These are phyloP conservation scores for Drosophila lowei DNA, from an alignment of 1,140 invertebrate genomes.

Conservation along the genomic window DNA sequence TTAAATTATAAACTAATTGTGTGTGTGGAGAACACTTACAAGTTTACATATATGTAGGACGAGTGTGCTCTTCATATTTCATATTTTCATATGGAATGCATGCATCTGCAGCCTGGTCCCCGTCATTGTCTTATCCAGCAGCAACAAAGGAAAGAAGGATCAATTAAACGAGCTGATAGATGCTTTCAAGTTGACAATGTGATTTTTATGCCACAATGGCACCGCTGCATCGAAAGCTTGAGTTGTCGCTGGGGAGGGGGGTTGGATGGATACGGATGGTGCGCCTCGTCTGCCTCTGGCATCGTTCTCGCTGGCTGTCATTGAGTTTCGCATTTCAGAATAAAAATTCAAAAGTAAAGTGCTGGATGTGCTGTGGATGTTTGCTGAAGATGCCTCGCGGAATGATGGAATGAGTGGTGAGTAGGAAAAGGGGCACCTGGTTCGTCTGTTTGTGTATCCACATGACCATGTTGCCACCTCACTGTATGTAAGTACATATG, in stretches of 20 bases:
- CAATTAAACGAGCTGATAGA: conserved; percentile 69
- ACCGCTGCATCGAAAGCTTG: conserved; percentile 21
- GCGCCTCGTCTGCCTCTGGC: conserved; percentile 10
- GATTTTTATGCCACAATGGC: conserved; percentile 60
- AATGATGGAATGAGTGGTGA: too few relatives aligned
- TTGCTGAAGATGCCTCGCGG: conserved; percentile 13
- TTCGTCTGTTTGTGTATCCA: too few relatives aligned
- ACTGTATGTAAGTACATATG: too few relatives aligned
- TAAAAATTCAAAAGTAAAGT: conserved; percentile 57
- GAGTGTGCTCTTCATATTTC: neutral
- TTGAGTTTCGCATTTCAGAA: conserved; percentile 67
- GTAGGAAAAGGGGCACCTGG: too few relatives aligned
- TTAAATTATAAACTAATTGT: conserved; percentile 2
- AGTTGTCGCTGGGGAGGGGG: conserved; percentile 1
- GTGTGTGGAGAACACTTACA: neutral
- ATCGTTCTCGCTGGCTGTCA: conserved; percentile 61
- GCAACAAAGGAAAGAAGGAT: conserved; percentile 44
- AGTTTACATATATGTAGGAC: too few relatives aligned
- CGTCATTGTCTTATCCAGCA: conserved; percentile 1
- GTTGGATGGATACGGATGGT: conserved; percentile 4
- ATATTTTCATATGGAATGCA: conserved; percentile 37
- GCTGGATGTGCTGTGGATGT: conserved; percentile 30
- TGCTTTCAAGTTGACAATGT: conserved; percentile 65
- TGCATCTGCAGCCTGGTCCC: conserved; percentile 7
- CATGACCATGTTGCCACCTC: too few relatives aligned